Conservation (phyloP, 2,888 invertebrate genomes). For the Darwinula stevensoni region DNA sequence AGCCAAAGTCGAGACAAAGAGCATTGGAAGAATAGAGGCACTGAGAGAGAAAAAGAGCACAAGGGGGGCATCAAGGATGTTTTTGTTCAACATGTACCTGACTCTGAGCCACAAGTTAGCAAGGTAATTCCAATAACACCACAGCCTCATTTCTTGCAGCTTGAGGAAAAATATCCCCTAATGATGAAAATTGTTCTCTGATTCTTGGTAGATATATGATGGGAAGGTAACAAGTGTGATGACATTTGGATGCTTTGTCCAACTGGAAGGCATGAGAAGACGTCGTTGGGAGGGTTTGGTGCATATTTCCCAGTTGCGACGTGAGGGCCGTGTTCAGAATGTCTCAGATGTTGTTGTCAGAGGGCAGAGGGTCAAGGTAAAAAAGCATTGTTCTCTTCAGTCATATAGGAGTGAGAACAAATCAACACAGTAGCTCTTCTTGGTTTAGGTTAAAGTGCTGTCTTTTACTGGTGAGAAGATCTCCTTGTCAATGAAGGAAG, state of each 20-base stretch:
- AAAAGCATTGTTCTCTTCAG: slow-evolving; percentile 10
- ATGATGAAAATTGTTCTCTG: no score
- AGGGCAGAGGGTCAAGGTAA: slow-evolving; percentile 59
- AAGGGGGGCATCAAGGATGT: no score
- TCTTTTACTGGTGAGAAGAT: slow-evolving; percentile 81
- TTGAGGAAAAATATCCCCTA: no score
- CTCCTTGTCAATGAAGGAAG: slow-evolving; percentile 89
- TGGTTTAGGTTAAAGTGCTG: slow-evolving; percentile 42
- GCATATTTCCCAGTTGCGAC: slow-evolving; percentile 75
- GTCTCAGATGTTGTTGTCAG: slow-evolving; percentile 74
- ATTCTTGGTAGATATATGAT: slow-evolving; percentile 37
- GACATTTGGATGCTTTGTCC: slow-evolving; percentile 94
- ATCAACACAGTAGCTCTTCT: no score
- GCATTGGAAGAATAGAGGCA: no score
- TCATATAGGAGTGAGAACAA: not conserved
- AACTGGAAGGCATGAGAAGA: slow-evolving; percentile 61
- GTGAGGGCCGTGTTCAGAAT: slow-evolving; percentile 75
- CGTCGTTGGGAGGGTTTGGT: slow-evolving; percentile 73
- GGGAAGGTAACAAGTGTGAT: slow-evolving; percentile 87
- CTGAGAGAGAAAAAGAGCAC: no score
- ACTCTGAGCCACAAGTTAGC: slow-evolving; percentile 20
- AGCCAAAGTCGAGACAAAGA: no score
- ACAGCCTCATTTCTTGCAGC: no score
- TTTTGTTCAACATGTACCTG: not conserved
- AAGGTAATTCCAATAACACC: no score